Evolutionary conservation across 1,140 invertebrate species (phyloP).

Genomic region (Hypsibius dujardini): DNA sequence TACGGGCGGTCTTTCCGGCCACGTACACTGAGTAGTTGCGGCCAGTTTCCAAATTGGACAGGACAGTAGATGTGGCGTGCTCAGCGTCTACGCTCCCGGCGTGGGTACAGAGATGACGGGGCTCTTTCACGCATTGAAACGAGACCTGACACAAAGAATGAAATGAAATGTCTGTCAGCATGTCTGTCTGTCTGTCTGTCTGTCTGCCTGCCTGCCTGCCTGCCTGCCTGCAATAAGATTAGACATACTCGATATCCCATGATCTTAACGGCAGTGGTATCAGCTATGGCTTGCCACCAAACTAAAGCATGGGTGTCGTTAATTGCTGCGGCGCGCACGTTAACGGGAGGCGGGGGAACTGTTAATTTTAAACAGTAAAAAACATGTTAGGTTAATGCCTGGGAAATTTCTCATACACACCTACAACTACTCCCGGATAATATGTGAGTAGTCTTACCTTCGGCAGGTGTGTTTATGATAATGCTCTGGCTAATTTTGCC

Average conservation of each 20-base stretch:
- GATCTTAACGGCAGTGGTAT: conserved; percentile 2
- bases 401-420: not conserved
- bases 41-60: conserved; percentile 72
- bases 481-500: conserved; percentile 11
- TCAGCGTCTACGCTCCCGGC: conserved; percentile 46
- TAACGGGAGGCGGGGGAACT: not conserved
- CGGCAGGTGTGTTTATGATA: not conserved
- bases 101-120: conserved; percentile 3
- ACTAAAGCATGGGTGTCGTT: conserved; percentile 6
- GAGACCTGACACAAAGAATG: not conserved
- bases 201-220: no score
- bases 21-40: conserved; percentile 81
- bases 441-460: not conserved
- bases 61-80: conserved; percentile 63
- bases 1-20: conserved; percentile 53
- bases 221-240: not conserved
- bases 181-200: no score
- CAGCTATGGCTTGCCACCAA: not conserved
- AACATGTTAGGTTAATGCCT: not conserved
- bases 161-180: no score
- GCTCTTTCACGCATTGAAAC: not conserved
- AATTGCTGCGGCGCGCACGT: conserved; percentile 11
- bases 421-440: not conserved
- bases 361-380: conserved; percentile 1
- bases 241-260: not conserved